Conservation (phyloP, 1,140 invertebrate species). For the Calephelis virginiensis region DNA sequence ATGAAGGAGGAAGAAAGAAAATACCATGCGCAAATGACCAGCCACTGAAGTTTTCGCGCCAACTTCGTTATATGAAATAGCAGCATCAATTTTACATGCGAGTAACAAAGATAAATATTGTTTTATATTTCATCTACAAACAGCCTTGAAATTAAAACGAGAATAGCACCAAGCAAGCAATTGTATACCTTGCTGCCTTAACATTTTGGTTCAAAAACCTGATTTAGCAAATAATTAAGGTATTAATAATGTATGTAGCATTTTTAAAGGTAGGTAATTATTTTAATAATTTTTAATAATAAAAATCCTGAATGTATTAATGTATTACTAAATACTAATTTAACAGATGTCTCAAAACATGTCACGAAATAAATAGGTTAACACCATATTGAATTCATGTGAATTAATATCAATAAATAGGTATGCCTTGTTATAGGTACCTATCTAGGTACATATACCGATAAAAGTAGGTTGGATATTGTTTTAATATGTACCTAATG, state of each 20-base stretch:
- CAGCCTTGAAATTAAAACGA: constrained; percentile 62
- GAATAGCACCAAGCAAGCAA: constrained; percentile 43
- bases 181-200: constrained; percentile 60
- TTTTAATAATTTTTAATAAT: background rate
- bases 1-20: constrained; percentile 71
- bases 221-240: constrained; percentile 28
- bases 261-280: background rate
- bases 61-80: constrained; percentile 51
- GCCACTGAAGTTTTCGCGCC: constrained; percentile 49
- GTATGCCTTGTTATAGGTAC: too few relatives aligned
- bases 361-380: too few relatives aligned
- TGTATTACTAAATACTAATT: too few relatives aligned
- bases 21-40: constrained; percentile 44
- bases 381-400: too few relatives aligned
- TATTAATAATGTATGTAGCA: too few relatives aligned
- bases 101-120: constrained; percentile 46
- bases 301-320: background rate
- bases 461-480: too few relatives aligned
- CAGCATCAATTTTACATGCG: constrained; percentile 23
- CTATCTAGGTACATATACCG: too few relatives aligned
- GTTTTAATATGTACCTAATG: too few relatives aligned
- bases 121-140: constrained; percentile 38
- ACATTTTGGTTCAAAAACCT: constrained; percentile 53
- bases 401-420: too few relatives aligned
- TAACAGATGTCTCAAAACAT: too few relatives aligned